Conservation (phyloP, 2,888 invertebrate genomes). For the Lissocephala sabroskyi region DNA sequence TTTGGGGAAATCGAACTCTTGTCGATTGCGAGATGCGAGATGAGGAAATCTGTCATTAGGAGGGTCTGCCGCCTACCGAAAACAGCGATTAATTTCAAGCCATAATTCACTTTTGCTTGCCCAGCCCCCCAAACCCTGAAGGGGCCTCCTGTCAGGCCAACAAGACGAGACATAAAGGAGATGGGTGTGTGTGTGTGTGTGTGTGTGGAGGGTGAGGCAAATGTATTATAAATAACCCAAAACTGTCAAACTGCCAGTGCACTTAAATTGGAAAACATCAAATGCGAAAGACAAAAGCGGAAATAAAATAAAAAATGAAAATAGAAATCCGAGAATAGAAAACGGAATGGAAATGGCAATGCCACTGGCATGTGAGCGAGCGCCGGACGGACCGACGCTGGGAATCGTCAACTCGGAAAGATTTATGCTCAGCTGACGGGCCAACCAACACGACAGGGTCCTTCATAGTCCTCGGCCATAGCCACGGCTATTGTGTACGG, state of each 20-base stretch:
- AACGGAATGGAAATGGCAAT: background rate
- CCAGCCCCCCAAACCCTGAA: too few species aligned
- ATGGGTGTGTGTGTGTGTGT: too few species aligned
- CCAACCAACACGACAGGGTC: too few species aligned
- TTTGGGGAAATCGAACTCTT: too few species aligned
- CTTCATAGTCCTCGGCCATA: background rate
- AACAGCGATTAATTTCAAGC: too few species aligned
- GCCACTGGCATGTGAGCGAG: slow-evolving; percentile 26
- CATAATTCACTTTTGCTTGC: too few species aligned
- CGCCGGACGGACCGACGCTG: slow-evolving; percentile 13
- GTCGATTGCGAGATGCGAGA: background rate
- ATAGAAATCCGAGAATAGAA: background rate
- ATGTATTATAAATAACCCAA: slow-evolving; percentile 25
- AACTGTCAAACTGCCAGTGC: slow-evolving; percentile 34
- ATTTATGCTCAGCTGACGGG: slow-evolving; percentile 20
- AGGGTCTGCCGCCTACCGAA: too few species aligned
- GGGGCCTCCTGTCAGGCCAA: too few species aligned
- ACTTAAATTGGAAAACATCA: slow-evolving; percentile 29
- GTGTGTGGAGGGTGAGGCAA: too few species aligned
- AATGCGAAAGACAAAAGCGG: slow-evolving; percentile 20
- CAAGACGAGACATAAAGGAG: too few species aligned
- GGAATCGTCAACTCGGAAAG: slow-evolving; percentile 21
- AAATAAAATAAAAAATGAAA: background rate
- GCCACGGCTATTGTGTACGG: too few species aligned
- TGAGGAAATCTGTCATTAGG: background rate